These are phyloP conservation scores for Tamandua tetradactyla DNA, from an alignment of 2,797 vertebrate genomes.

Conservation along the genomic window DNA sequence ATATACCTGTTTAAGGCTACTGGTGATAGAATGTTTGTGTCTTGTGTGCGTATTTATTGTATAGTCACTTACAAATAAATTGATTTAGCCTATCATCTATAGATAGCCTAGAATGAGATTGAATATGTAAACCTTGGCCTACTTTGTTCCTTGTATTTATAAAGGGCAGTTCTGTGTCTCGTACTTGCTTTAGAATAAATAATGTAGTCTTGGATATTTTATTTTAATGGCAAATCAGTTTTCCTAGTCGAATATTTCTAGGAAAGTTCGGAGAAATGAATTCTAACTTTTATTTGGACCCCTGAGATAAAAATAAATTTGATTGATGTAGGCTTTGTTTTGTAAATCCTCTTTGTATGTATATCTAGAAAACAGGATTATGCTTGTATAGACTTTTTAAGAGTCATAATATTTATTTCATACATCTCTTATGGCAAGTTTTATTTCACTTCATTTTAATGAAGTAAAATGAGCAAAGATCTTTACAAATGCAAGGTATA, in stretches of 20 bases:
- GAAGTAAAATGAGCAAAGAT: neutral
- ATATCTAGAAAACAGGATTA: conserved; percentile 35
- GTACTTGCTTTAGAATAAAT: conserved; percentile 56
- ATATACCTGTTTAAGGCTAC: conserved; percentile 71
- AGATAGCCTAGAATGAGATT: neutral
- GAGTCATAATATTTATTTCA: conserved; percentile 40
- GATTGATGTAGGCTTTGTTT: conserved; percentile 16
- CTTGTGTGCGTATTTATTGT: conserved; percentile 36
- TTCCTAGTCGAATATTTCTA: conserved; percentile 49
- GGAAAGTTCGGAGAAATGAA: conserved; percentile 55
- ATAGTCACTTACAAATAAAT: conserved; percentile 50
- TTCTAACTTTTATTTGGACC: conserved; percentile 38
- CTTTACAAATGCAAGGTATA: neutral
- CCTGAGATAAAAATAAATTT: conserved; percentile 52
- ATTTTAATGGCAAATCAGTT: conserved; percentile 48
- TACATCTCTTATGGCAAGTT: conserved; percentile 6
- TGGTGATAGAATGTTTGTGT: conserved; percentile 36
- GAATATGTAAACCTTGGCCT: conserved; percentile 34
- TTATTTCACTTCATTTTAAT: conserved; percentile 56
- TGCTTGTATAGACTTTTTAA: conserved; percentile 41
- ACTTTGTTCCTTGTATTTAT: conserved; percentile 46
- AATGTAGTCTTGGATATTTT: conserved; percentile 34
- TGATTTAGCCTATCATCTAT: neutral
- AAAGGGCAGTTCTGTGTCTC: conserved; percentile 49
- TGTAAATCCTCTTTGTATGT: conserved; percentile 1